Evolutionary conservation across 2,113 vertebrate species (phyloP).

Genomic region (Emydura subglobosa): DNA sequence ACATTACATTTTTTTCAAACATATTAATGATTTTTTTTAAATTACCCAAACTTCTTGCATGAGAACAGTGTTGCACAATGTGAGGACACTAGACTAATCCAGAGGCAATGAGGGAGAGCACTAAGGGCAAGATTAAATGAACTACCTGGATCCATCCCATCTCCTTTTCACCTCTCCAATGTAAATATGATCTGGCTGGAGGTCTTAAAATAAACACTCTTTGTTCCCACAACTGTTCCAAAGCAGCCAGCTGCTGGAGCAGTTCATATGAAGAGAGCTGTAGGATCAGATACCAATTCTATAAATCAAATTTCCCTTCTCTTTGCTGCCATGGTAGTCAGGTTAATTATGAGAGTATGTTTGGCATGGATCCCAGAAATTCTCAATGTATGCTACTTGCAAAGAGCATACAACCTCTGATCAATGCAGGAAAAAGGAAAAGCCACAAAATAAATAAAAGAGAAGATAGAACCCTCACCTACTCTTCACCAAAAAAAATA

Average conservation of each 20-base stretch:
- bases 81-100: neutral
- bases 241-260: neutral
- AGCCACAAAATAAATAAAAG: no score
- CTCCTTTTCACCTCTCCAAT: neutral
- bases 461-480: no score
- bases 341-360: no score
- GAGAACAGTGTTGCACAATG: neutral
- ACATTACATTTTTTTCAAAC: neutral
- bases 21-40: neutral
- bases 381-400: no score
- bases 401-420: no score
- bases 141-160: neutral
- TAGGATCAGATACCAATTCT: neutral
- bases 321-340: no score
- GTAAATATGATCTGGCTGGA: neutral
- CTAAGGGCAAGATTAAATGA: neutral
- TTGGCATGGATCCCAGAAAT: no score
- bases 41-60: neutral
- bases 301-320: neutral
- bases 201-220: neutral
- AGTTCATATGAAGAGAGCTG: neutral
- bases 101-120: neutral
- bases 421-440: no score
- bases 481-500: no score
- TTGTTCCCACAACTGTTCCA: neutral